Evolutionary conservation across 2,113 vertebrate genomes (phyloP), one percentile per base, ranked within the genome.

Genomic region (Lynx canadensis): DNA sequence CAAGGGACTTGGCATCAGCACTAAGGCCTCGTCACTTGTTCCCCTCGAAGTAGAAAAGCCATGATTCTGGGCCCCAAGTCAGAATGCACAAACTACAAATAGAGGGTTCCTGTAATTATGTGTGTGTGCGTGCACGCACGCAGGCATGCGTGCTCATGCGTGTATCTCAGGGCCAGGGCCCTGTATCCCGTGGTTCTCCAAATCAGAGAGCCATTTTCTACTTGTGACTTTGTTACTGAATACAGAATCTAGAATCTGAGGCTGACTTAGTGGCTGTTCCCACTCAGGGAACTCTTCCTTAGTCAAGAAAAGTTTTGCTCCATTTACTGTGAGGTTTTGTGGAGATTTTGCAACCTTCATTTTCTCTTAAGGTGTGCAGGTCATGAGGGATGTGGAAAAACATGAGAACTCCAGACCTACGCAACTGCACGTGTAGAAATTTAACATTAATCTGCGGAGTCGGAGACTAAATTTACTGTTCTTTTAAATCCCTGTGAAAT

Each of bases 291-390:
- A 81, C 2, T 82, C 52, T 90, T 74, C 36, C 13, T 96, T 57
- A 92, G 50, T 96, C 74, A 82, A 80, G 52, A 79, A 45, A 93
- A 66, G 45, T 60, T 95, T 94, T 90, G 60, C 13, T 92, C n/a
- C 45, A 60, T 50, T 76, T 85, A 86, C n/a, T 7, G 4, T n/a
- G 12, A 38, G 29, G 8, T 29, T 94, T 73, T 94, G 23, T 66
- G n/a, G 45, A 79, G 25, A 50, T 45, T 92, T 94, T 60, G 16
- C 4, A 89, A 69, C 23, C 27, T 25, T 94, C 1, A 12, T 60
- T 88, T 94, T 29, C 52, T 92, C 41, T 36, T 21, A 57, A 85
- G 73, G 27, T 86, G 6, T 71, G 21, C 50, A 81, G 36, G 31
- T 86, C 63, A 89, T 89, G 50, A 95, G 29, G 71, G 92, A 95